Evolutionary conservation across 2,888 invertebrate genomes (phyloP).

Genomic region (Pheosia tremula): DNA sequence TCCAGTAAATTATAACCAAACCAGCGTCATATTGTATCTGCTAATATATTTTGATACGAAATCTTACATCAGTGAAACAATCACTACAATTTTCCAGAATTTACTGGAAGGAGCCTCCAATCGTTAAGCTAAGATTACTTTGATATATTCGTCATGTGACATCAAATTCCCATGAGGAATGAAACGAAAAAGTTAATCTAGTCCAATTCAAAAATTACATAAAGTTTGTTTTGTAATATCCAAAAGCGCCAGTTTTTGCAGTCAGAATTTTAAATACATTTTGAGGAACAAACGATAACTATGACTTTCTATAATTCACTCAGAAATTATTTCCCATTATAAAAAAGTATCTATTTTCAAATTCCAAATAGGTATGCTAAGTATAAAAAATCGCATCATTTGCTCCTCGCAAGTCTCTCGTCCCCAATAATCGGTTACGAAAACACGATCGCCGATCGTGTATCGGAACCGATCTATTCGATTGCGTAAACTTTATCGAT

Average conservation of each 20-base stretch:
- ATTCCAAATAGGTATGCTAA: too few relatives aligned
- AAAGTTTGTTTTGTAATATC: conserved; percentile 66
- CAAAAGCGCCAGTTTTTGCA: conserved; percentile 81
- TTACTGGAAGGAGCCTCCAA: conserved; percentile 74
- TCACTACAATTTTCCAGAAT: conserved; percentile 43
- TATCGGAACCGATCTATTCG: conserved; percentile 32
- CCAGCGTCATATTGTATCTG: not conserved
- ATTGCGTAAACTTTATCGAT: conserved; percentile 80
- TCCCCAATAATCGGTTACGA: conserved; percentile 26
- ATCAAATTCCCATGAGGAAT: conserved; percentile 81
- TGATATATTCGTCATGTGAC: conserved; percentile 60
- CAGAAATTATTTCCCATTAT: not conserved
- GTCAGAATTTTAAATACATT: conserved; percentile 47
- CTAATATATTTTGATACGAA: not conserved
- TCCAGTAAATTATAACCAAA: conserved; percentile 51
- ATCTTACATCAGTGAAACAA: not conserved
- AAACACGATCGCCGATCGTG: conserved; percentile 26
- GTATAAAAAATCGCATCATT: conserved; percentile 31
- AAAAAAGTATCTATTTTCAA: not conserved
- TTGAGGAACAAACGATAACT: conserved; percentile 44
- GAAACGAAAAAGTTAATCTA: conserved; percentile 79
- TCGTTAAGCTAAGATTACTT: conserved; percentile 76
- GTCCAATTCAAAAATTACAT: conserved; percentile 53
- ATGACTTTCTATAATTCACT: not conserved
- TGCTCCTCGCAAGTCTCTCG: conserved; percentile 36